Conservation (phyloP, 2,797 vertebrate genomes). For the Apodemus agrarius region DNA sequence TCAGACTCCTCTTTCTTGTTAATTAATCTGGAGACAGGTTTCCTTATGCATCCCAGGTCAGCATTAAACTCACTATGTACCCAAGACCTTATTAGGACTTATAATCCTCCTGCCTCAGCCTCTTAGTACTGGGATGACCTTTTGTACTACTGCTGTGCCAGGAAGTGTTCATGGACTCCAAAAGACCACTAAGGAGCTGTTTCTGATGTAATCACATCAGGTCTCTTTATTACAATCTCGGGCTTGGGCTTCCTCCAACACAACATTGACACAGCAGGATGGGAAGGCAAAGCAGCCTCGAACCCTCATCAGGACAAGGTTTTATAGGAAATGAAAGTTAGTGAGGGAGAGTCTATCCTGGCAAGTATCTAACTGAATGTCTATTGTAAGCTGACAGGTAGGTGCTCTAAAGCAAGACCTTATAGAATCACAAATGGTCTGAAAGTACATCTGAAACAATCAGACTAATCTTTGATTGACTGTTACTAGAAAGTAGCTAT, state of each 20-base stretch:
- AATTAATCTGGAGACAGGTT: not conserved
- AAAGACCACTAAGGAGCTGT: not conserved
- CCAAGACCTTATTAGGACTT: not conserved
- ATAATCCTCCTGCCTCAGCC: not conserved
- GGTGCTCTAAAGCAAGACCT: not conserved
- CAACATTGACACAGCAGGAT: not conserved
- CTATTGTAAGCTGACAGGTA: not conserved
- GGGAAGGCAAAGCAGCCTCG: not conserved
- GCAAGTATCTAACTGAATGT: not conserved
- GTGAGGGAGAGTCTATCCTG: not conserved
- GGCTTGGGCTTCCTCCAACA: not conserved
- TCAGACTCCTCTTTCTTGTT: not conserved
- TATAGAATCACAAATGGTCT: not conserved
- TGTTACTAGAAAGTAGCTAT: not conserved
- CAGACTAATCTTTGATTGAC: not conserved
- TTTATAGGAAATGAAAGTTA: not conserved
- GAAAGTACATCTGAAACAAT: not conserved
- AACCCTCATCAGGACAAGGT: not conserved
- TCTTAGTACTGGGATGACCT: not conserved
- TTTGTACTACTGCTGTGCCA: not conserved
- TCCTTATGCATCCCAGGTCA: not conserved
- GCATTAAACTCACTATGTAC: not conserved
- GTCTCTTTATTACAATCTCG: not conserved
- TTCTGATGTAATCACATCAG: not conserved
- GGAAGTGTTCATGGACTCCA: not conserved